phyloP scores from a whole-genome alignment of 2,113 vertebrate species.

The Spizaetus ornatus region DNA sequence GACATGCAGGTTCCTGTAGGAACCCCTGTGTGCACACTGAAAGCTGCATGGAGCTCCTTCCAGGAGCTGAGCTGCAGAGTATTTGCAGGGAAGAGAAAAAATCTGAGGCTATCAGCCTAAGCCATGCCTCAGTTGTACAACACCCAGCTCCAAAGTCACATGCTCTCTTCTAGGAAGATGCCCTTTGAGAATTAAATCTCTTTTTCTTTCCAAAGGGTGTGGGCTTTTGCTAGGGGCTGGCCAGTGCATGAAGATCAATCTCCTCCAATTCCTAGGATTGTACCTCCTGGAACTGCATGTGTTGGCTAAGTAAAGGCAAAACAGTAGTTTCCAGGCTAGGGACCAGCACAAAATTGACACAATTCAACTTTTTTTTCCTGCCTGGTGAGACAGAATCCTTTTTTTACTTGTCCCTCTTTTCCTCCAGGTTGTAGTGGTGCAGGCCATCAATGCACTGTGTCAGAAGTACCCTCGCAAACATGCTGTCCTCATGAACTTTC shows the following conservation, averaged over 20 bases:
- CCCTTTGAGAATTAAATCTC: not conserved
- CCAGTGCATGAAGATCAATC: not conserved
- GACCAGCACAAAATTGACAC: not conserved
- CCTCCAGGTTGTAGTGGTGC: conserved; percentile 80
- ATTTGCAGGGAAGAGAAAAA: not conserved
- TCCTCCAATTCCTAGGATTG: not conserved
- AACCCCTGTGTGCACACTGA: not conserved
- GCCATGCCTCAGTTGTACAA: not conserved
- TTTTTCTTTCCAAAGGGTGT: not conserved
- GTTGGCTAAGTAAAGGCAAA: not conserved
- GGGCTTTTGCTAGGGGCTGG: not conserved
- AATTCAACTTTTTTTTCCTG: not conserved
- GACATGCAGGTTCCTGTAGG: not conserved
- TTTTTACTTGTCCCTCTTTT: not conserved
- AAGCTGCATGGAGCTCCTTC: not conserved
- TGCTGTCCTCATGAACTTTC: conserved; percentile 79
- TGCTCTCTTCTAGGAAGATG: not conserved
- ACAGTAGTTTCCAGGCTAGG: not conserved
- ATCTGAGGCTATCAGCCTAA: not conserved
- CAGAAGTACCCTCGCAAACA: conserved; percentile 85
- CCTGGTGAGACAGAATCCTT: not conserved
- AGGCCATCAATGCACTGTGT: conserved; percentile 81
- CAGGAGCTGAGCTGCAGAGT: not conserved
- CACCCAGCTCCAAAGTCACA: not conserved
- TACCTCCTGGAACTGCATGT: not conserved